Percentiles rank a stretch among this genome's conserved stretches.
Conservation (phyloP, 1,140 invertebrate species). For the Ganaspis sp. region DNA sequence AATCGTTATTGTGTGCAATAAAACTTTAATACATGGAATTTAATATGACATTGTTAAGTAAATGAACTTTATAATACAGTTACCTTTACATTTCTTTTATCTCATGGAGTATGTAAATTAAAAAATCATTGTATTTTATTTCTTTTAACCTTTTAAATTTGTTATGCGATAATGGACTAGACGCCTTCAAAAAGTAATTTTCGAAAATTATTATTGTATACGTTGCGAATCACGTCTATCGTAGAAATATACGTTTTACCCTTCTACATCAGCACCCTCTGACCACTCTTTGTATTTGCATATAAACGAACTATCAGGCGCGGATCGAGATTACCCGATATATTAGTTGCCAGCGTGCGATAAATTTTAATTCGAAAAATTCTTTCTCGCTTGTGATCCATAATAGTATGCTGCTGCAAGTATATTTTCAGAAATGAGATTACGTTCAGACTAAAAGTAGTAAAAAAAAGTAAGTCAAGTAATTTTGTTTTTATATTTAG, state of each 20-base stretch:
- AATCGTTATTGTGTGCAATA: no score
- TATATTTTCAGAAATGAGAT: background rate
- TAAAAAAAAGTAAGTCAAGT: slow-evolving; percentile 3
- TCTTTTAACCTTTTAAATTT: no score
- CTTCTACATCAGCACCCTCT: slow-evolving; percentile 35
- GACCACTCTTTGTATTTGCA: slow-evolving; percentile 63
- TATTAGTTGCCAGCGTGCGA: slow-evolving; percentile 43
- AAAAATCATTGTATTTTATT: no score
- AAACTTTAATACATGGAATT: no score
- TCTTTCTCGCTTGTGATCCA: slow-evolving; percentile 7
- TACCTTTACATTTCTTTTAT: no score
- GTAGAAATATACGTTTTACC: slow-evolving; percentile 38
- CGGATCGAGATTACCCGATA: slow-evolving; percentile 58
- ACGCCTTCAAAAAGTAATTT: background rate
- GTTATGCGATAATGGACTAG: no score
- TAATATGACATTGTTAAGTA: no score
- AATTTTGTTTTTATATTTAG: background rate
- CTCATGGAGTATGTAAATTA: no score
- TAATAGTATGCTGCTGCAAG: background rate
- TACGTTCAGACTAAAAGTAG: background rate
- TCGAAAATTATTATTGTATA: background rate
- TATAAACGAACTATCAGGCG: slow-evolving; percentile 69
- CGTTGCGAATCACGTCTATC: slow-evolving; percentile 28
- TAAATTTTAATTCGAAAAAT: slow-evolving; percentile 49
- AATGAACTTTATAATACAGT: background rate